Evolutionary conservation across 2,888 invertebrate genomes (phyloP), one percentile per base, ranked within the genome.

Genomic region (Mactromeris polynyma): DNA sequence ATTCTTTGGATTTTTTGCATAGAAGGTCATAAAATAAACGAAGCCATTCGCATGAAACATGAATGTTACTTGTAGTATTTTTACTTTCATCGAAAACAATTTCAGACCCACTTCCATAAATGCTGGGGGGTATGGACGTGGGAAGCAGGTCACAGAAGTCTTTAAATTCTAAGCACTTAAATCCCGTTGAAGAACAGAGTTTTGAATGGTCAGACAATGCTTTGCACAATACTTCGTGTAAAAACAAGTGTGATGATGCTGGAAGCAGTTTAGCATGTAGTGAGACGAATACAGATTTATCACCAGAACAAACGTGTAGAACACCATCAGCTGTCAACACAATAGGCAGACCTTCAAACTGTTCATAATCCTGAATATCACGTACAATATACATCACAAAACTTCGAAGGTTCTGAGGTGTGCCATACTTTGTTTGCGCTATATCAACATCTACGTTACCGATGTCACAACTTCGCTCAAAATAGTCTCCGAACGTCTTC

Each of bases 321-420:
- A 64, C 73, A n/a, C 54, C 42, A 83, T 91, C 91, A 33, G 77
- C 69, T 54, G 89, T 91, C 0, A 93, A 17, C 77, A 91, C 85
- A 46, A 93, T 42, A 17, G 93, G 93, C 3, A 93, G 46, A 2
- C 88, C 89, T 36, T 87, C 64, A 36, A 91, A 36, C 14, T 87
- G 11, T 6, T 40, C 40, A 21, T 17, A 9, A 81, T 90, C 92
- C 3, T 69, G 21, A 4, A 81, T 36, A 14, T 85, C 88, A 11
- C 33, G n/a, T 17, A 21, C 58, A 40, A 91, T 89, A 81, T 87
- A 91, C 31, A 42, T 6, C 14, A 93, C 17, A 19, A 87, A 51
- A 36, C 40, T 7, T 1, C 26, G 40, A 38, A 89, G 38, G 83
- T 85, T 87, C 0, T 78, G 11, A 31, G 38, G 38, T 51, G 54